A percentile compares a stretch with the other conserved stretches of the same genome.
phyloP scores from a whole-genome alignment of 2,113 vertebrate species.

The Podocnemis expansa region DNA sequence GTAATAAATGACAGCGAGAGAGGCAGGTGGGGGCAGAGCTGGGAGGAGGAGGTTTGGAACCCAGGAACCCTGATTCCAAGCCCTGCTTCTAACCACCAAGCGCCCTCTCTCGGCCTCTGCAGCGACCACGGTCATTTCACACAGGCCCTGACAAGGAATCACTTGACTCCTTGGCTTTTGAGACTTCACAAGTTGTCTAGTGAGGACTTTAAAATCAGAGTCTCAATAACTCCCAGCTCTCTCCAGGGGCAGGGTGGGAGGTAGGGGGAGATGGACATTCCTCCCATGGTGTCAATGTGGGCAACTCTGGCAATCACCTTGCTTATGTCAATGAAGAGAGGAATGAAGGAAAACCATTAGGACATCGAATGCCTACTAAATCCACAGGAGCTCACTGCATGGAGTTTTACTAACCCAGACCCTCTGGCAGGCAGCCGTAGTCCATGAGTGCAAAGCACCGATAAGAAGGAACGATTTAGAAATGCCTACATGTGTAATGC shows the following conservation, averaged over 20 bases:
- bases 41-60: fast-evolving
- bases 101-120: background rate
- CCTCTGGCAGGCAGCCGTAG: background rate
- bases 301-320: background rate
- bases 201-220: too few species aligned
- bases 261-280: background rate
- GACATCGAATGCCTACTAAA: fast-evolving
- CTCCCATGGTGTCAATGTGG: background rate
- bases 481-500: background rate
- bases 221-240: background rate
- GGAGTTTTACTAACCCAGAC: background rate
- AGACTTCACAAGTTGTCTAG: too few species aligned
- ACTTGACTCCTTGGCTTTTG: too few species aligned
- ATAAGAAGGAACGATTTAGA: background rate
- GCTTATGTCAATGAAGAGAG: background rate
- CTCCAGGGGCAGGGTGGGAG: background rate
- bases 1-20: background rate
- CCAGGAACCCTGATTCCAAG: fast-evolving
- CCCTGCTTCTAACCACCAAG: fast-evolving
- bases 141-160: background rate
- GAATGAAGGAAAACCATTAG: fast-evolving
- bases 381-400: too few species aligned
- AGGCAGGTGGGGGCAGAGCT: background rate
- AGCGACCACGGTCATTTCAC: background rate
- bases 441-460: background rate